Evolutionary conservation across 2,113 vertebrate genomes (phyloP), one percentile per base, ranked within the genome.

Genomic region (Atherinomorus stipes): DNA sequence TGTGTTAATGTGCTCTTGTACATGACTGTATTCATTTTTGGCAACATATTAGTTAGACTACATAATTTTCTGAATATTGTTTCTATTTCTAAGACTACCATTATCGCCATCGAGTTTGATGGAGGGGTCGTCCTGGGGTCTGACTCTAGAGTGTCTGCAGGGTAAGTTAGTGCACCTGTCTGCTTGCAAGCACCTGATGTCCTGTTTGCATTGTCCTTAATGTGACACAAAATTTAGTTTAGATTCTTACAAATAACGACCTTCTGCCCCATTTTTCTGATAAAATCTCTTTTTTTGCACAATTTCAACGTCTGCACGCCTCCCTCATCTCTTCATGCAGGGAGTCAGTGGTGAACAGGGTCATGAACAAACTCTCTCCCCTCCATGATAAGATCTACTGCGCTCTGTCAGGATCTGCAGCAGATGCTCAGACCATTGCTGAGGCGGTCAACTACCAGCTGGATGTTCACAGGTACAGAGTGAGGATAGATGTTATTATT

Each of bases 101-200:
- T 97, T 61, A 95, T 97, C 11, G 96, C 93, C 0, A 92, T 97
- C 15, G 93, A 95, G 68, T 97, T 88, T 78, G 67, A 95, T 3
- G 95, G 93, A 4, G 96, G 96, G 0, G 94, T 97, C 0, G 93
- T 97, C 53, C 44, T 97, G 40, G 96, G 95, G 0, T 97, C 96
- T 1, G 96, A 97, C 25, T 97, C 96, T 7, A 80, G 96, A 0
- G 96, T 97, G 21, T 96, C 96, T 15, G 96, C 96, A 0, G 96
- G 96, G 96, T 96, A 77, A 91, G 94, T 81, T 19, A 0, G 18
- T 13, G 54, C 13, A 34, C n/a, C 42, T 40, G 21, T 4, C 4
- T 40, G 4, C 38, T 34, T 40, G n/a, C 18, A 54, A 15, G 22
- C 10, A 12, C 13, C 37, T 44, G 0, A 34, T 9, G 5, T 6